Percentiles rank a stretch among this genome's conserved stretches.
These are phyloP conservation scores for Microhierax caerulescens DNA, from an alignment of 2,797 vertebrate species.

Conservation along the genomic window DNA sequence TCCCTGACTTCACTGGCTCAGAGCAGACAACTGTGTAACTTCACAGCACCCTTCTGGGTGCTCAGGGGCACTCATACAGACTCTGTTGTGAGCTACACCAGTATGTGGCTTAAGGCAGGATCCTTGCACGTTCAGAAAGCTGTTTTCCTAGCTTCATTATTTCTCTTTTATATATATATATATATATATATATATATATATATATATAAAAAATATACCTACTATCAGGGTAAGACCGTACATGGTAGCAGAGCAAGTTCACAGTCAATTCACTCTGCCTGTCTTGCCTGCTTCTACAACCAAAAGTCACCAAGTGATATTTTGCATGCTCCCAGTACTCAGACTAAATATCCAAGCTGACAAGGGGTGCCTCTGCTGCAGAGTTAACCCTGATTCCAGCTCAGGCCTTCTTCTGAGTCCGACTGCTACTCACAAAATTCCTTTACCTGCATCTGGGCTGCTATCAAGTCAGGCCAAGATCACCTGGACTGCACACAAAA, in stretches of 20 bases:
- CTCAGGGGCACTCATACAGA: fast-evolving
- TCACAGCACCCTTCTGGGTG: neutral
- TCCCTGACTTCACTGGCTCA: neutral
- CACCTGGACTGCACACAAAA: neutral
- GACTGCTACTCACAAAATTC: neutral
- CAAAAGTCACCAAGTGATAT: neutral
- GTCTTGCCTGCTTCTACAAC: neutral
- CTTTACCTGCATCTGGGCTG: neutral
- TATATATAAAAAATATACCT: too few species aligned
- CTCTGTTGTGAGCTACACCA: neutral
- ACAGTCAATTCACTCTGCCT: neutral
- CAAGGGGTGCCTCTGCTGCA: neutral
- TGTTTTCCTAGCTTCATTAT: neutral
- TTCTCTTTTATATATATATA: neutral
- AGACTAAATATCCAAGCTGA: neutral
- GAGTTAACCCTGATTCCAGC: neutral
- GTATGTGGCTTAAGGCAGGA: neutral
- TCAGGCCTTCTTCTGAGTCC: neutral
- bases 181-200: too few species aligned
- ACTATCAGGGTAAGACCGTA: neutral
- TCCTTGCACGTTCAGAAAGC: neutral
- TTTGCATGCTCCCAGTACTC: neutral
- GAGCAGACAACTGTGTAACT: neutral
- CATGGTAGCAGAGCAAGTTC: neutral
- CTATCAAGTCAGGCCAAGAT: neutral